These are phyloP conservation scores for Channa striata DNA, from an alignment of 2,797 vertebrate genomes.

Conservation along the genomic window DNA sequence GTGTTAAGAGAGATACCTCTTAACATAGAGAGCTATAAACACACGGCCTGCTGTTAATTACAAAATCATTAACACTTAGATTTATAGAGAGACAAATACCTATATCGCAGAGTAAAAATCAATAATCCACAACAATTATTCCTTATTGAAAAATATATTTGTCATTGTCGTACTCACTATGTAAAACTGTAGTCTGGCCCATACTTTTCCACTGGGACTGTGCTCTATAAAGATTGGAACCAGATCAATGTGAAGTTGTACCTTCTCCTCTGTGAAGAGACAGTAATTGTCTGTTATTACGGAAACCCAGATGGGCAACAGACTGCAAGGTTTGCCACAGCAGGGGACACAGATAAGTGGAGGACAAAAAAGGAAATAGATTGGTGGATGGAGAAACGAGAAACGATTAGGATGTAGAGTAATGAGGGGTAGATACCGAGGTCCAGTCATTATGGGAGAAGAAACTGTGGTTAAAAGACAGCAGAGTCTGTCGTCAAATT, in stretches of 20 bases:
- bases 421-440: conserved; percentile 35
- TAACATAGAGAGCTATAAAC: background rate
- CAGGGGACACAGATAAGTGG: conserved; percentile 50
- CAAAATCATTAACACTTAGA: conserved; percentile 60
- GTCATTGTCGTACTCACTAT: conserved; percentile 47
- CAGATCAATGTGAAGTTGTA: conserved; percentile 75
- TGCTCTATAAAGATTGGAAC: conserved; percentile 59
- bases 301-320: conserved; percentile 66
- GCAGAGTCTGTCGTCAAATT: conserved; percentile 16
- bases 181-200: conserved; percentile 43
- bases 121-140: conserved; percentile 46
- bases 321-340: conserved; percentile 60
- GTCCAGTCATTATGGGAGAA: conserved; percentile 15
- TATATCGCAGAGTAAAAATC: conserved; percentile 57
- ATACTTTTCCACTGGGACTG: conserved; percentile 44
- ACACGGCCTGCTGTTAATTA: conserved; percentile 11
- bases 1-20: conserved; percentile 10
- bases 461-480: conserved; percentile 19
- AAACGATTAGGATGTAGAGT: conserved; percentile 28
- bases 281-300: conserved; percentile 68
- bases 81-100: conserved; percentile 60
- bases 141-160: conserved; percentile 45
- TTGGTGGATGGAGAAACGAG: conserved; percentile 48
- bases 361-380: conserved; percentile 47
- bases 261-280: conserved; percentile 60